Percentiles rank a stretch among this genome's conserved stretches.
phyloP scores from a whole-genome alignment of 1,140 invertebrate species.

The Nautilus pompilius region DNA sequence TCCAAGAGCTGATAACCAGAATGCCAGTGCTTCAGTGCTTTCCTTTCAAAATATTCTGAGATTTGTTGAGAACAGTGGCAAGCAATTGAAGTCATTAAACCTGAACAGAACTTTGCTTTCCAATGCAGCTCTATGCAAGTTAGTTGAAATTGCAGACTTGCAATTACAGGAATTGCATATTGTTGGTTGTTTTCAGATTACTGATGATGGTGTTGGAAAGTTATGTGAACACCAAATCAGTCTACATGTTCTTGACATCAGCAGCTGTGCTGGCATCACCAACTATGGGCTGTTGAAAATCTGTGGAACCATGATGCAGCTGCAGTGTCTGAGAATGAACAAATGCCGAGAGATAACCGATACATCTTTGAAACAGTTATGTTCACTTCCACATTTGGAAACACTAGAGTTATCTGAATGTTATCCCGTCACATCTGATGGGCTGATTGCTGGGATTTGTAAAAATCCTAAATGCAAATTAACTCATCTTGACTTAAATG shows the following conservation, averaged over 20 bases:
- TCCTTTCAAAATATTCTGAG: constrained; percentile 67
- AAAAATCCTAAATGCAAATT: constrained; percentile 57
- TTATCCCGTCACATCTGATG: constrained; percentile 63
- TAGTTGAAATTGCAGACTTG: constrained; percentile 60
- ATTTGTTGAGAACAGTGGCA: constrained; percentile 60
- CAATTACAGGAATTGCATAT: constrained; percentile 62
- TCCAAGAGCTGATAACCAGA: constrained; percentile 56
- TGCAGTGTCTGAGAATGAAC: constrained; percentile 27
- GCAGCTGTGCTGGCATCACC: constrained; percentile 64
- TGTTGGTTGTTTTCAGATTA: constrained; percentile 66
- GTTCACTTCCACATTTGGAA: constrained; percentile 60
- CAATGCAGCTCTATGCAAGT: constrained; percentile 60
- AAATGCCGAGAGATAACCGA: constrained; percentile 62
- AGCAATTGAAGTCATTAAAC: constrained; percentile 61
- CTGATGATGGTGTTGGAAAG: constrained; percentile 61
- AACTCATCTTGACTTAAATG: constrained; percentile 62
- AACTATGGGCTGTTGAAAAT: constrained; percentile 63
- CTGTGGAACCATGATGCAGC: constrained; percentile 58
- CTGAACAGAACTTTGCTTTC: constrained; percentile 68
- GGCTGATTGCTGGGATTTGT: constrained; percentile 57
- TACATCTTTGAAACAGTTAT: constrained; percentile 59
- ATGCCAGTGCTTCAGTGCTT: constrained; percentile 66
- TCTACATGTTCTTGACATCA: constrained; percentile 64
- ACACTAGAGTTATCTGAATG: constrained; percentile 67
- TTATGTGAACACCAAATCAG: constrained; percentile 62